These are phyloP conservation scores for Cheilosia urbana DNA, from an alignment of 2,888 invertebrate species.

Conservation along the genomic window DNA sequence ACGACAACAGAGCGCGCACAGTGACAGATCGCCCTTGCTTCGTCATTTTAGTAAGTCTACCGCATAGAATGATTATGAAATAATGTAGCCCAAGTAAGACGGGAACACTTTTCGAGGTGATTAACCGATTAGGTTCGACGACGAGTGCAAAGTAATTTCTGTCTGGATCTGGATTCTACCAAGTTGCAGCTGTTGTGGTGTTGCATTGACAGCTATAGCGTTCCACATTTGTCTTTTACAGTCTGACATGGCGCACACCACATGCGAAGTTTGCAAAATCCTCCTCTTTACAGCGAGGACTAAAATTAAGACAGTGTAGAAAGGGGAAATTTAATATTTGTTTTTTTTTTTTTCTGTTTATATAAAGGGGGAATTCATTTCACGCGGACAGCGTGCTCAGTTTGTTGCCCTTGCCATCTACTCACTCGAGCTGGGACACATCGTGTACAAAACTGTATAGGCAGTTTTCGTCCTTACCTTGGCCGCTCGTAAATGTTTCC, in stretches of 20 bases:
- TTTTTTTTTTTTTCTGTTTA: neutral
- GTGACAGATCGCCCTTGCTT: conserved; percentile 41
- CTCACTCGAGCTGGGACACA: neutral
- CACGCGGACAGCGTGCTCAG: neutral
- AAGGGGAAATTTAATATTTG: conserved; percentile 19
- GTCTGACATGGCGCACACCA: conserved; percentile 1
- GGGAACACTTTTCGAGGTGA: conserved; percentile 37
- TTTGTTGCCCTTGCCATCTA: neutral
- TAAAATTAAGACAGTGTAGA: neutral
- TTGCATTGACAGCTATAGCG: conserved; percentile 17
- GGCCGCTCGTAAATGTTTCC: conserved; percentile 11
- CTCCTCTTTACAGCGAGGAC: conserved; percentile 4
- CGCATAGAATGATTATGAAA: neutral
- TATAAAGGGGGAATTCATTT: neutral
- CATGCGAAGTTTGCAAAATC: conserved; percentile 1
- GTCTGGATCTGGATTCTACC: conserved; percentile 49
- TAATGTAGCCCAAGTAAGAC: conserved; percentile 1
- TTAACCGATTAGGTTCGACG: conserved; percentile 50
- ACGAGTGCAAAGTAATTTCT: conserved; percentile 33
- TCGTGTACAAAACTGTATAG: neutral
- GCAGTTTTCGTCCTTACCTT: conserved; percentile 16
- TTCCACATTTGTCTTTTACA: conserved; percentile 37
- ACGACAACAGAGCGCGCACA: neutral
- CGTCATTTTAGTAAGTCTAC: neutral
- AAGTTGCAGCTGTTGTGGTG: conserved; percentile 39